Evolutionary conservation across 2,113 vertebrate genomes (phyloP).

Genomic region (Myrmophylax atrothorax): DNA sequence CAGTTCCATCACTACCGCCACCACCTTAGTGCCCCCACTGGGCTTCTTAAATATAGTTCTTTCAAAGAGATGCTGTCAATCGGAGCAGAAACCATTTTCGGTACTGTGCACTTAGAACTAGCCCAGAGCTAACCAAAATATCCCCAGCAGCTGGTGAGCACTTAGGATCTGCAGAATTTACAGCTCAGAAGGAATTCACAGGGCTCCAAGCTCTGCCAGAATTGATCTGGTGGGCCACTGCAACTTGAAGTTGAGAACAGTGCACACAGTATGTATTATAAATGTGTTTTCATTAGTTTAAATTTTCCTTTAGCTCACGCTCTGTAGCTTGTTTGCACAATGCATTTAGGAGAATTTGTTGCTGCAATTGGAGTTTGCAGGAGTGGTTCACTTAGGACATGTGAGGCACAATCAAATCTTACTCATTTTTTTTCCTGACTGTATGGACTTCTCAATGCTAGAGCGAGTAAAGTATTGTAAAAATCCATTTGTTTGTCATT

Average conservation of each 20-base stretch:
- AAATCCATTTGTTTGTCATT: not conserved
- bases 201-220: not conserved
- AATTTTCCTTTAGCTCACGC: not conserved
- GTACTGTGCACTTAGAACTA: not conserved
- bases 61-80: not conserved
- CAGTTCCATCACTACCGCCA: accelerated
- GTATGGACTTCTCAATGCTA: not conserved
- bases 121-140: not conserved
- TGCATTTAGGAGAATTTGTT: conserved; percentile 32
- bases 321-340: not conserved
- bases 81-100: not conserved
- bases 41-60: not conserved
- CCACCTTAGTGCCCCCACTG: not conserved
- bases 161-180: not conserved
- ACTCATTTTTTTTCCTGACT: conserved; percentile 31
- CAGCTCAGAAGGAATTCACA: not conserved
- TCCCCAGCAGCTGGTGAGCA: not conserved
- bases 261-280: not conserved
- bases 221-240: not conserved
- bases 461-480: not conserved
- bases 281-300: not conserved
- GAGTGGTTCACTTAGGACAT: not conserved
- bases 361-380: not conserved
- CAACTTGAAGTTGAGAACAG: not conserved
- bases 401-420: not conserved